phyloP scores from a whole-genome alignment of 2,113 vertebrate species.

The Ginglymostoma cirratum region DNA sequence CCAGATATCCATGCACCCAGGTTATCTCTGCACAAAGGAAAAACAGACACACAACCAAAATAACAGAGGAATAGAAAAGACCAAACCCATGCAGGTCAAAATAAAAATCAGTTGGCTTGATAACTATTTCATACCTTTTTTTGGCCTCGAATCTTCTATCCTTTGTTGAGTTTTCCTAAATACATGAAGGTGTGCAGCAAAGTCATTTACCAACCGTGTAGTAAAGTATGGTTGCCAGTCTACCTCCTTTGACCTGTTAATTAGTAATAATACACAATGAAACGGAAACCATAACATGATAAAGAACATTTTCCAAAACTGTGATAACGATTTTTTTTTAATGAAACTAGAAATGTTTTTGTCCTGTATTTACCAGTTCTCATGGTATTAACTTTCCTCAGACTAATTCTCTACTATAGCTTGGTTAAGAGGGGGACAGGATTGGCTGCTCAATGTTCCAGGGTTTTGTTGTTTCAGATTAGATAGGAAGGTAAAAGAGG shows the following conservation, averaged over 20 bases:
- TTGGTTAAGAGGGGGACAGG: too few species aligned
- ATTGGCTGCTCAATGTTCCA: too few species aligned
- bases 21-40: conserved; percentile 32
- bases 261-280: neutral
- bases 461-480: too few species aligned
- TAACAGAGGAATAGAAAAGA: conserved; percentile 15
- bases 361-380: neutral
- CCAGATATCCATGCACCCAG: neutral
- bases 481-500: too few species aligned
- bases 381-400: neutral
- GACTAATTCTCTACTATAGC: neutral
- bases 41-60: conserved; percentile 31
- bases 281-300: neutral
- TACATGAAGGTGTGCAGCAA: conserved; percentile 92
- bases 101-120: neutral
- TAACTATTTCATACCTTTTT: conserved; percentile 51
- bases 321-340: neutral
- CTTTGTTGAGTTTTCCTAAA: conserved; percentile 96
- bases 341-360: neutral
- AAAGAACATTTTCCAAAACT: neutral
- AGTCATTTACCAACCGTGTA: conserved; percentile 93
- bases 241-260: conserved; percentile 86
- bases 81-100: neutral
- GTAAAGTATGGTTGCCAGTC: conserved; percentile 99
- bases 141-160: conserved; percentile 81